phyloP scores from a whole-genome alignment of 1,140 invertebrate genomes.

The Orussus abietinus region DNA sequence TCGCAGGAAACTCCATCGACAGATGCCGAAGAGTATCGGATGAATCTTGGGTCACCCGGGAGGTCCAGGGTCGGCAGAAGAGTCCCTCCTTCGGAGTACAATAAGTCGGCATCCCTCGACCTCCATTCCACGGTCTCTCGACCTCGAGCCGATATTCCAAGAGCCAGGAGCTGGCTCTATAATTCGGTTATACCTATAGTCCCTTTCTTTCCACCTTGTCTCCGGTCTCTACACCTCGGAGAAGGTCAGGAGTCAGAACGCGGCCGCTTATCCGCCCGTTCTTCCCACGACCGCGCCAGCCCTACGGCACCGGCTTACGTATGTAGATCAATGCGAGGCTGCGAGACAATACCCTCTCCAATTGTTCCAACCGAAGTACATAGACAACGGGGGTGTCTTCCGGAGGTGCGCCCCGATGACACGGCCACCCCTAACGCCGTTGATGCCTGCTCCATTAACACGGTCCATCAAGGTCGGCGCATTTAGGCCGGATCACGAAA shows the following conservation, averaged over 20 bases:
- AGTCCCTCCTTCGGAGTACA: no score
- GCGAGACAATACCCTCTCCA: constrained; percentile 27
- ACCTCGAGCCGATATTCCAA: constrained; percentile 36
- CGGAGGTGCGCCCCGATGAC: no score
- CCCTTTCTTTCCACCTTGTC: constrained; percentile 17
- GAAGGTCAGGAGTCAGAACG: constrained; percentile 30
- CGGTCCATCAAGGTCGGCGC: no score
- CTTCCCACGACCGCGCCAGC: not conserved
- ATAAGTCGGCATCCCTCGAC: constrained; percentile 26
- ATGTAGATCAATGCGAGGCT: constrained; percentile 29
- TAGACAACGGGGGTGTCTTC: no score
- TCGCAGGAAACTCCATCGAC: no score
- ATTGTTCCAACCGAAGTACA: constrained; percentile 11
- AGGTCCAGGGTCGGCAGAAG: no score
- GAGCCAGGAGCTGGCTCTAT: constrained; percentile 26
- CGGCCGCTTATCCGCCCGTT: constrained; percentile 12
- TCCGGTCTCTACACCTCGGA: constrained; percentile 6
- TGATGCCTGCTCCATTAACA: no score
- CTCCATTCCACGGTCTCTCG: constrained; percentile 29
- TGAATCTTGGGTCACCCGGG: no score
- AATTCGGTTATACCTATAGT: constrained; percentile 41
- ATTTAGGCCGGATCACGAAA: no score
- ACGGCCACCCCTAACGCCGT: no score
- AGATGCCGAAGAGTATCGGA: no score
- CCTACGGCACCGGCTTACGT: no score